Base-by-base conservation (phyloP, 2,113 vertebrate species). In the Notiomystis cincta region DNA sequence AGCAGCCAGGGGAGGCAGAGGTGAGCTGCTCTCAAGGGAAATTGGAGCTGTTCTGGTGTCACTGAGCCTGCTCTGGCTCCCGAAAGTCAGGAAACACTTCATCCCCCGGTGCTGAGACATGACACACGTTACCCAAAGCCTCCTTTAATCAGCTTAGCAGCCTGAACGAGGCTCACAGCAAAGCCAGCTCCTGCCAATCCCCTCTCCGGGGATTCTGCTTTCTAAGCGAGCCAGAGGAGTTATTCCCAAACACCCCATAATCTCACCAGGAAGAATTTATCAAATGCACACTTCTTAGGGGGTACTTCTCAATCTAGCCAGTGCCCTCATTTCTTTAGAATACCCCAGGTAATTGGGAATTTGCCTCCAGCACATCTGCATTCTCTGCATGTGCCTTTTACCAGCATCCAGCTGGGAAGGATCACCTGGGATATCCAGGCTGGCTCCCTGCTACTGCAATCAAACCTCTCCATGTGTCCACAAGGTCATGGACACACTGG, bases 81-180 rank as follows among this genome's bases (percentile, higher is more conserved):
- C 5, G 21, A 64, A 97, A 42, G 47, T 65, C 82, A 25, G 67
- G 84, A 61, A 94, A 96, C 89, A 87, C 94, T 76, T 96, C 89
- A 95, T 91, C 81, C 73, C 87, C 54, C 7, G 2, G 23, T 17
- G 65, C 22, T 94, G 95, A 95, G 95, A 91, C 94, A 35, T 96
- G 95, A 91, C 94, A 94, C 91, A 72, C 53, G 53, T 84, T 65
- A 93, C 14, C 91, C 94, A 95, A 76, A 95, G 65, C 53, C 82
- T 76, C 8, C 0, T 89, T 91, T 92, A 95, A 96, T 91, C 94
- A 94, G 73, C 78, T 96, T 87, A 94, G 81, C n/a, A 76, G 89
- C 91, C 61, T 72, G 78, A 53, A 64, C 56, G 21, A 64, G 54
- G 23, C 48, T 87, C 71, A 84, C 50, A 85, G 91, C 42, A 89